Base-by-base conservation (phyloP, 2,888 invertebrate species). In the Pristionchus fissidentatus region DNA sequence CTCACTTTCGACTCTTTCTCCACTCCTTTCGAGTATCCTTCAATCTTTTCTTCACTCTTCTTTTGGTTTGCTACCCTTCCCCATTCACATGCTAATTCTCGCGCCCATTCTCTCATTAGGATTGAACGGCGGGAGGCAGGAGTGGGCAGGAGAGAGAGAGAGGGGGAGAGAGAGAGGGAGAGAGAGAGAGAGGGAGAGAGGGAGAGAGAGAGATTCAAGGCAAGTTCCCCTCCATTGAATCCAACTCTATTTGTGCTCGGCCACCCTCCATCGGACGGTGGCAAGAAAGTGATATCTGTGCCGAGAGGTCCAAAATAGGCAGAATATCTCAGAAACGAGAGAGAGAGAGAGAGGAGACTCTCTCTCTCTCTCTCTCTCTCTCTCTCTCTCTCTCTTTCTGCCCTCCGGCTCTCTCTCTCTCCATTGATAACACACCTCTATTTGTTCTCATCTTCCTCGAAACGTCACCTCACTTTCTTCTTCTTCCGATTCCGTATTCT, bases 391-490 rank as follows among this genome's bases (percentile, higher is more conserved):
- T 38, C 43, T 75, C 49, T 29, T 49, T 1, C 41, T 26, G 10
- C 57, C 41, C 41, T 15, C 57, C n/a, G n/a, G 57, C 13, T 46
- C 13, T 43, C 73, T 29, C 35, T 62, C 62, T n/a, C 62, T n/a
- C 35, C 73, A 73, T 49, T 77, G 75, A 77, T 77, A 77, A 77
- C 75, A 77, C 49, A 49, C 75, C 46, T 77, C 75, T 77, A 77
- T 77, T 77, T 77, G 75, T 22, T 13, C n/a, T n/a, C 41, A 32
- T 32, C 75, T 49, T 77, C 49, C 75, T 49, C 49, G 75, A 77
- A 77, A 77, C 75, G 38, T 49, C 60, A 41, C 57, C 41, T 55
- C 78, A 35, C 35, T 29, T 60, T 57, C 41, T 52, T 41, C 10
- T 15, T 22, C 7, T 41, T 32, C 19, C 29, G 46, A 46, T 49